Percentiles rank a stretch among this genome's conserved stretches.
Conservation (phyloP, 2,797 vertebrate species). For the Rhincodon typus region DNA sequence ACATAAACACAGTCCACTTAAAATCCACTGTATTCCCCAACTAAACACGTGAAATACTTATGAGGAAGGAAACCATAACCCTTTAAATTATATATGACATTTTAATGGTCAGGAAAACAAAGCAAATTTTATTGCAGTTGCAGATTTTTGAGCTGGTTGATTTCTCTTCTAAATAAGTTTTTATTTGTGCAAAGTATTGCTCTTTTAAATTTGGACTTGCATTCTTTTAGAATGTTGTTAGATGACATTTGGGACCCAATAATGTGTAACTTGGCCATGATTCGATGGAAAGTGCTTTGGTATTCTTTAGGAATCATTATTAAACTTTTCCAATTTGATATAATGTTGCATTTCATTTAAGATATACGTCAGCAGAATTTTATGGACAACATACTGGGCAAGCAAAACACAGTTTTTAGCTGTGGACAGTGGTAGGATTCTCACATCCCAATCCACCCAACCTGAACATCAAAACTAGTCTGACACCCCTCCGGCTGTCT, state of each 20-base stretch:
- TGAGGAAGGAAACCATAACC: not conserved
- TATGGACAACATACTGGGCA: not conserved
- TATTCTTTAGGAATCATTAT: not conserved
- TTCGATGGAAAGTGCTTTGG: not conserved
- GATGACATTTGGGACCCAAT: not conserved
- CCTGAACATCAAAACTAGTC: not conserved
- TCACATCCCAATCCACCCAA: not conserved
- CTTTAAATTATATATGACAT: not conserved
- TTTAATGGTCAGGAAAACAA: not conserved
- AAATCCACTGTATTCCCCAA: not conserved
- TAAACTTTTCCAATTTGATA: not conserved
- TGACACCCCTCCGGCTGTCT: not conserved
- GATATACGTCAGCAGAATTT: not conserved
- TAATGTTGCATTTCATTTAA: not conserved
- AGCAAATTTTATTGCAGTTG: constrained; percentile 8
- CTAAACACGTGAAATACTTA: not conserved
- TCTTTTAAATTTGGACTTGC: constrained; percentile 3
- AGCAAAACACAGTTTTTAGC: not conserved
- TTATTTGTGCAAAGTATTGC: constrained; percentile 5
- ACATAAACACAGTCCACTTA: not conserved
- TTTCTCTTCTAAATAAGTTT: not conserved
- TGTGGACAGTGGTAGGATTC: not conserved
- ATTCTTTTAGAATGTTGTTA: constrained; percentile 16
- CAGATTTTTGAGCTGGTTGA: not conserved
- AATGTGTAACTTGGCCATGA: not conserved